Conservation (phyloP, 2,888 invertebrate species). For the Folsomia manolachei region DNA sequence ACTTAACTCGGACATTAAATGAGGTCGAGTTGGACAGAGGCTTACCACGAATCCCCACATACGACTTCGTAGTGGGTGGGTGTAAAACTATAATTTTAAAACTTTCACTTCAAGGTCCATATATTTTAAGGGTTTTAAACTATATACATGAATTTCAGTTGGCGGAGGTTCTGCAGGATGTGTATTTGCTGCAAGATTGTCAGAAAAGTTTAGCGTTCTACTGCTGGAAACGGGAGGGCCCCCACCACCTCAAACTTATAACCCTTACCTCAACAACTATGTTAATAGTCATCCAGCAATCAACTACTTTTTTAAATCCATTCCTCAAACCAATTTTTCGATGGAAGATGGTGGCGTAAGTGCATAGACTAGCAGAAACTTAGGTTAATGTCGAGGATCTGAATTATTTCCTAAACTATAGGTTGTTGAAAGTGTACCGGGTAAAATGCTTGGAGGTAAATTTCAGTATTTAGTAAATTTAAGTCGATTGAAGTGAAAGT, state of each 20-base stretch:
- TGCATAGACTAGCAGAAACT: background rate
- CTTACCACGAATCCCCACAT: background rate
- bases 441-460: slow-evolving; percentile 41
- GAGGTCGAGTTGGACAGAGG: background rate
- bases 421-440: background rate
- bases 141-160: slow-evolving; percentile 14
- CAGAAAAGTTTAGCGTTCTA: slow-evolving; percentile 1
- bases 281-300: background rate
- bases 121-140: background rate
- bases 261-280: background rate
- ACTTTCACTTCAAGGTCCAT: background rate
- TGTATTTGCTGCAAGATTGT: slow-evolving; percentile 6
- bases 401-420: background rate
- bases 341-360: background rate
- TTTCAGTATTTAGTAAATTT: slow-evolving; percentile 11
- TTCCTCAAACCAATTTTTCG: background rate
- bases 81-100: too few species aligned
- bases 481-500: background rate
- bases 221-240: slow-evolving; percentile 11
- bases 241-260: background rate
- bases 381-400: background rate
- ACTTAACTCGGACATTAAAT: background rate
- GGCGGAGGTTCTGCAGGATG: slow-evolving; percentile 14
- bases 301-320: background rate
- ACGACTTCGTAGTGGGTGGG: slow-evolving; percentile 2